A percentile compares a stretch with the other conserved stretches of the same genome.
Conservation (phyloP, 2,797 vertebrate genomes). For the Lycodopsis pacificus region DNA sequence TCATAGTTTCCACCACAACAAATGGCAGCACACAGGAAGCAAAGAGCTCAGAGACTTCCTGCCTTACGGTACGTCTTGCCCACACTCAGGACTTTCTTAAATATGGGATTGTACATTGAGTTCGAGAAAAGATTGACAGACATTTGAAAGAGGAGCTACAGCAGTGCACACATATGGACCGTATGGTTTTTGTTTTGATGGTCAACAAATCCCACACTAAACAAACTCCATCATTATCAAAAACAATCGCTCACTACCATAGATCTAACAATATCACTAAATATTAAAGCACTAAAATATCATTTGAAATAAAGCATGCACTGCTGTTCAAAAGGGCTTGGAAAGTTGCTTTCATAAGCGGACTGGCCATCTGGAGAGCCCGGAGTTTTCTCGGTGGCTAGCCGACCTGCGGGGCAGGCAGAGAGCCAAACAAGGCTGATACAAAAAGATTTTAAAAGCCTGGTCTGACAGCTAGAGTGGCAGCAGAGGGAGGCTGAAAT, state of each 20-base stretch:
- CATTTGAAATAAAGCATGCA: slow-evolving; percentile 37
- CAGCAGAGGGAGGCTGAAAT: slow-evolving; percentile 30
- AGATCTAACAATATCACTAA: slow-evolving; percentile 4
- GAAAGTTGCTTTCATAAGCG: slow-evolving; percentile 49
- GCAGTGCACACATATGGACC: background rate
- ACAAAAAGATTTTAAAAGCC: slow-evolving; percentile 55
- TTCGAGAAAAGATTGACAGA: background rate
- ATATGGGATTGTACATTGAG: slow-evolving; percentile 4
- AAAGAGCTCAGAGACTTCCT: slow-evolving; percentile 49
- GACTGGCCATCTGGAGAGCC: slow-evolving; percentile 63
- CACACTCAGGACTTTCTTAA: slow-evolving; percentile 29
- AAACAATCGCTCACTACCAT: background rate
- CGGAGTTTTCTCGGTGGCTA: slow-evolving; percentile 59
- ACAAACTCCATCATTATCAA: slow-evolving; percentile 8
- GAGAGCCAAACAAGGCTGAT: slow-evolving; percentile 58
- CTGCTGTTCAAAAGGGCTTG: slow-evolving; percentile 47
- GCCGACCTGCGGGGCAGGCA: slow-evolving; percentile 63
- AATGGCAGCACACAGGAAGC: slow-evolving; percentile 52
- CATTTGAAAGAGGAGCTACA: background rate
- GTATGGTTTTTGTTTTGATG: background rate
- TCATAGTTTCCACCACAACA: slow-evolving; percentile 65
- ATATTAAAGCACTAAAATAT: slow-evolving; percentile 24
- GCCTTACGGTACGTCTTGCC: slow-evolving; percentile 32
- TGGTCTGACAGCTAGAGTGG: slow-evolving; percentile 47
- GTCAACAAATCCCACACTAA: background rate